A percentile compares a stretch with the other conserved stretches of the same genome.
Conservation (phyloP, 1,140 invertebrate species). For the Neodiprion fabricii region DNA sequence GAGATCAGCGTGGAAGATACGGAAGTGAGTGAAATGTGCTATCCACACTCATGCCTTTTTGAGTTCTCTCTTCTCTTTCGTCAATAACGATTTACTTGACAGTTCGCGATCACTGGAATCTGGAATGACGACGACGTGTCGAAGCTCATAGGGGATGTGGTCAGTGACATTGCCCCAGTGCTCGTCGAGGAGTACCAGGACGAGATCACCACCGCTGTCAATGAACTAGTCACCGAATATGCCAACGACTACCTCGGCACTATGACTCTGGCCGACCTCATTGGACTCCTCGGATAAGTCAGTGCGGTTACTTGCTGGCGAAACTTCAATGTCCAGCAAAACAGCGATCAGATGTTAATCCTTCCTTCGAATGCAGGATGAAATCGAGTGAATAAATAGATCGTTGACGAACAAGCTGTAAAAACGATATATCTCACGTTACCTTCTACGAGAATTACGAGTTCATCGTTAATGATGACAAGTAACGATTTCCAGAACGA, state of each 20-base stretch:
- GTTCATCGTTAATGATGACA: no score
- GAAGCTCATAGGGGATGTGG: slow-evolving; percentile 12
- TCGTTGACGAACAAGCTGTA: no score
- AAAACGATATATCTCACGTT: no score
- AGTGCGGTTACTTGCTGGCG: neutral
- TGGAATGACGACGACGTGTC: slow-evolving; percentile 30
- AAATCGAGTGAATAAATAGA: no score
- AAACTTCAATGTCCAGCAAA: no score
- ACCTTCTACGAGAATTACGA: no score
- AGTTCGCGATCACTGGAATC: slow-evolving; percentile 34
- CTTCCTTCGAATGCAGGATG: no score
- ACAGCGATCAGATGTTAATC: no score
- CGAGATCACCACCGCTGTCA: neutral
- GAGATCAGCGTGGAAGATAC: slow-evolving; percentile 6
- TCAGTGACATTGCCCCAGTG: slow-evolving; percentile 31
- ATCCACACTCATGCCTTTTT: no score
- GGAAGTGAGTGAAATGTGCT: slow-evolving; percentile 28
- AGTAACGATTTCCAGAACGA: no score
- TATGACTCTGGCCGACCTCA: neutral
- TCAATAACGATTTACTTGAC: neutral
- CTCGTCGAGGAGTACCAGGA: slow-evolving; percentile 30
- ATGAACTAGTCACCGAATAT: neutral
- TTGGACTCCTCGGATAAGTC: neutral
- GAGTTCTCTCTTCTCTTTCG: no score
- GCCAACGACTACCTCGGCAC: slow-evolving; percentile 15